A percentile compares a stretch with the other conserved stretches of the same genome.
Evolutionary conservation across 2,797 vertebrate species (phyloP).

Genomic region (Darevskia nairensis): DNA sequence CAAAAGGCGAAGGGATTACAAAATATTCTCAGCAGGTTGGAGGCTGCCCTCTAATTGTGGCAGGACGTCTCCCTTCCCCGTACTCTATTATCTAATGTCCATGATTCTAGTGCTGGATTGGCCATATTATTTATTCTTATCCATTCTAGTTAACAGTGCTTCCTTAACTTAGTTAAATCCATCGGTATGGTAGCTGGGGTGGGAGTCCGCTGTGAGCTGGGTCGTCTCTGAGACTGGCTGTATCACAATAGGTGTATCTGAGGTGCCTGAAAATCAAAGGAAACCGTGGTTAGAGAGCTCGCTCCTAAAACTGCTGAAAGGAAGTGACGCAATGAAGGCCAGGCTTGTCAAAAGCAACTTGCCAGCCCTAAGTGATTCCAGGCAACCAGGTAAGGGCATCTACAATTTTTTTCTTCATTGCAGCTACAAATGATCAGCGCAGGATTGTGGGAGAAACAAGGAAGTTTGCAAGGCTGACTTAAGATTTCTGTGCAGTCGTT

Average conservation of each 20-base stretch:
- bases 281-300: background rate
- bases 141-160: conserved; percentile 66
- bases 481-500: background rate
- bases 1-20: conserved; percentile 77
- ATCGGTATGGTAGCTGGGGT: conserved; percentile 95
- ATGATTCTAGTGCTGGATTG: conserved; percentile 80
- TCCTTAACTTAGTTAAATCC: conserved; percentile 89
- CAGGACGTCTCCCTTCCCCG: conserved; percentile 70
- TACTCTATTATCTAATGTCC: conserved; percentile 79
- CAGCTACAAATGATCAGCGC: background rate
- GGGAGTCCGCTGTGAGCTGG: conserved; percentile 92
- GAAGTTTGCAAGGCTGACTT: background rate
- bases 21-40: conserved; percentile 72
- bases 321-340: accelerated
- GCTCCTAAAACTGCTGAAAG: background rate
- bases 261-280: conserved; percentile 75
- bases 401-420: background rate
- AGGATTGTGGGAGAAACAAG: background rate
- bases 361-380: background rate
- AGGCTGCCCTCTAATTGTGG: conserved; percentile 68
- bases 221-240: conserved; percentile 98
- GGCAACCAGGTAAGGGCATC: too few species aligned
- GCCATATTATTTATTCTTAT: conserved; percentile 67
- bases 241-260: conserved; percentile 87
- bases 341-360: background rate